Conservation (phyloP, 2,888 invertebrate genomes). For the Labia minor region DNA sequence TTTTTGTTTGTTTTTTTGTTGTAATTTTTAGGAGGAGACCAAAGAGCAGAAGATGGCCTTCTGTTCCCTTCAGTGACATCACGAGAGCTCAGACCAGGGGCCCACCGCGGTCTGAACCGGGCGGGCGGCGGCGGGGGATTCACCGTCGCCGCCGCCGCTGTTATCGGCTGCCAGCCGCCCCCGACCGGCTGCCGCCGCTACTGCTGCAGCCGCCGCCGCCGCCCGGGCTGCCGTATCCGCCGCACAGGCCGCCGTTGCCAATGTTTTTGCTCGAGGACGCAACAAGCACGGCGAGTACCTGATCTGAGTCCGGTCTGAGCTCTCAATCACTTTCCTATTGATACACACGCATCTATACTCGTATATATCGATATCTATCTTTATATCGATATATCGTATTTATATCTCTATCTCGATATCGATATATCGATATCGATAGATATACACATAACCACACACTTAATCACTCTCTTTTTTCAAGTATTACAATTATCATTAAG, state of each 20-base stretch:
- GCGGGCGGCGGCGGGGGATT: slow-evolving; percentile 19
- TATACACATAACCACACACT: too few relatives aligned
- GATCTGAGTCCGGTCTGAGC: background rate
- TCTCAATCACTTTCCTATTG: background rate
- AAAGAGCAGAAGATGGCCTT: slow-evolving; percentile 58
- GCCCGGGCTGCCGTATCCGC: slow-evolving; percentile 13
- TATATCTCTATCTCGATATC: too few relatives aligned
- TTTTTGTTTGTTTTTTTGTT: too few relatives aligned
- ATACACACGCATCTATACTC: too few relatives aligned
- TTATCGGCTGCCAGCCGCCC: background rate
- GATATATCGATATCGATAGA: too few relatives aligned
- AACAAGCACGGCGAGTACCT: background rate
- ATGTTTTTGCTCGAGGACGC: slow-evolving; percentile 2
- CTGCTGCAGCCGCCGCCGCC: slow-evolving; percentile 15
- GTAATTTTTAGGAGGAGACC: slow-evolving; percentile 18
- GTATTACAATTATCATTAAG: too few relatives aligned
- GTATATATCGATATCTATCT: too few relatives aligned
- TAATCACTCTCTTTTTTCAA: too few relatives aligned
- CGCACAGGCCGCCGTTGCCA: slow-evolving; percentile 14
- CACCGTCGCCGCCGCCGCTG: slow-evolving; percentile 13
- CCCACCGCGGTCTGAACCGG: slow-evolving; percentile 18
- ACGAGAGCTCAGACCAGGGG: slow-evolving; percentile 22
- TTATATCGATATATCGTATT: too few relatives aligned
- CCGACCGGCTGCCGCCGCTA: slow-evolving; percentile 9
- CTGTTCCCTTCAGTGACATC: slow-evolving; percentile 64